phyloP scores from a whole-genome alignment of 2,113 vertebrate genomes.

The Caracal caracal region DNA sequence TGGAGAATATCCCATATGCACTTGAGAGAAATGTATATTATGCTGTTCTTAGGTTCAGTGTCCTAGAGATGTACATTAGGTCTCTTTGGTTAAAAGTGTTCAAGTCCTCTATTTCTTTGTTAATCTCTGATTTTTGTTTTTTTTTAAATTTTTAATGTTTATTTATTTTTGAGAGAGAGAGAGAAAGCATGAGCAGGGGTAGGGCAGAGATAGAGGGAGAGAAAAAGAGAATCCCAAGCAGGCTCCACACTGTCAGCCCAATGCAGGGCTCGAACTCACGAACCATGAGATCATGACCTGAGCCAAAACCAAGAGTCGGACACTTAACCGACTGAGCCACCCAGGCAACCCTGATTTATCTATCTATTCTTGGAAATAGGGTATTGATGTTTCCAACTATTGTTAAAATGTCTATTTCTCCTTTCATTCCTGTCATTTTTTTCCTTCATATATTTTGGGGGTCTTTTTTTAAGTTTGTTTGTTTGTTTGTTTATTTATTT shows the following conservation, averaged over 20 bases:
- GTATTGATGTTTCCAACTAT: neutral
- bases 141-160: too few relatives aligned
- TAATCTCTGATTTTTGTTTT: neutral
- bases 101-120: neutral
- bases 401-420: neutral
- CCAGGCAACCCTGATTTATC: too few relatives aligned
- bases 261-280: too few relatives aligned
- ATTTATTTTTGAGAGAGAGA: too few relatives aligned
- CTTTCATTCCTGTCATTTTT: neutral
- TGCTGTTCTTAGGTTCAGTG: neutral
- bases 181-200: too few relatives aligned
- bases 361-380: neutral
- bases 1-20: neutral
- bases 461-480: neutral
- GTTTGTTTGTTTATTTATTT: too few relatives aligned
- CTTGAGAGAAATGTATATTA: neutral
- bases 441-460: neutral
- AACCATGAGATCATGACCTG: too few relatives aligned
- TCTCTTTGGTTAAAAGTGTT: neutral
- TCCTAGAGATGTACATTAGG: neutral
- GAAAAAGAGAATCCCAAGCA: too few relatives aligned
- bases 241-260: too few relatives aligned
- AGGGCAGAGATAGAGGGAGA: too few relatives aligned
- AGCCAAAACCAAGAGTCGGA: too few relatives aligned
- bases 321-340: too few relatives aligned